Base-by-base conservation (phyloP, 2,888 invertebrate genomes). In the Punctoribates punctum region DNA sequence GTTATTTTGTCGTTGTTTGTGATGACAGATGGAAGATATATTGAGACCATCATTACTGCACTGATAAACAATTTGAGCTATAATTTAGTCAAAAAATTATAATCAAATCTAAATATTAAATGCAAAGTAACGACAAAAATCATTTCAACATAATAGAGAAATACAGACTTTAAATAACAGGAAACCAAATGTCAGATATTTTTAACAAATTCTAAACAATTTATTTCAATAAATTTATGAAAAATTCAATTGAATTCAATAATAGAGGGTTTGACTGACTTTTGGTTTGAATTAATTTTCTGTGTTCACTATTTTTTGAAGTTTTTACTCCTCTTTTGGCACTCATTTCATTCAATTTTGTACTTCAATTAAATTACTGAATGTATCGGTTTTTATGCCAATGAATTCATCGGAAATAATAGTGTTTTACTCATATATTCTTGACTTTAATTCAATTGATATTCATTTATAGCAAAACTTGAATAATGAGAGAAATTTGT, bases 1-100 rank as follows among this genome's bases (percentile, higher is more conserved):
- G 70, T 46, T 46, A 70, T 38, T 70, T 70, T 70, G 70, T 38
- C 42, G 46, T 70, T 38, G n/a, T 23, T 42, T 9, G 42, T 23
- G 42, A 70, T 70, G 70, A 70, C 70, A 70, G 17, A 70, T 70
- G 42, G 23, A 46, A 62, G 62, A 62, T 34, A 15, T 62, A 70
- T 70, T 38, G 15, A 65, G 23, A 70, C 70, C 38, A 17, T 9
- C 42, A 70, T 34, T 54, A 54, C 42, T 42, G 42, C 42, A 42
- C 42, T 42, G 42, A 42, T 42, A 42, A 42, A 42, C 42, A 42
- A 42, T 11, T 42, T 42, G 1, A 42, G 42, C 42, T 42, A 51
- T 51, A 51, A 51, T 51, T 51, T n/a, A 5, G 20, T n/a, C 20
- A 51, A 20, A 51, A 20, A 20, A 51, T 51, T 51, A 42, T 42